Conservation (phyloP, 2,113 vertebrate genomes). For the Anolis sagrei region DNA sequence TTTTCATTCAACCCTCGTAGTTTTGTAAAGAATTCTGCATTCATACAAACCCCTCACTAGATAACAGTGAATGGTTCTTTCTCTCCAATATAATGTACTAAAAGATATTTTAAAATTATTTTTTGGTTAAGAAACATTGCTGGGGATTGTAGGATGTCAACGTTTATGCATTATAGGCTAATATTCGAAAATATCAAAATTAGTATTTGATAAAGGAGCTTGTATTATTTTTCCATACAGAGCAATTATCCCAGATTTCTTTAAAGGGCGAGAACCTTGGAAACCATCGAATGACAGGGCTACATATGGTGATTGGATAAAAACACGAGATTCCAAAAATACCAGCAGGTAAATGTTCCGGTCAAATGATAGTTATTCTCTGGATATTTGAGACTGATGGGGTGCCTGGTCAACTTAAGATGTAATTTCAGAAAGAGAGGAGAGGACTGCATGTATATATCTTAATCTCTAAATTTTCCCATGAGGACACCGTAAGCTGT, state of each 20-base stretch:
- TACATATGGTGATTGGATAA: conserved; percentile 78
- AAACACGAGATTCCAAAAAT: conserved; percentile 78
- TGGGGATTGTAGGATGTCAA: background rate
- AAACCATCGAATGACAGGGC: conserved; percentile 74
- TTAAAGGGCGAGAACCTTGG: conserved; percentile 79
- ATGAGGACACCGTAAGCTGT: background rate
- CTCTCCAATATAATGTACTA: too few relatives aligned
- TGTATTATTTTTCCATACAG: conserved; percentile 45
- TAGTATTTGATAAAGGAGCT: background rate
- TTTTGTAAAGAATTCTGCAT: too few relatives aligned
- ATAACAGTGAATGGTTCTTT: too few relatives aligned
- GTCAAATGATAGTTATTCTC: background rate
- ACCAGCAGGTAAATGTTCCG: conserved; percentile 74
- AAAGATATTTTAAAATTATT: too few relatives aligned
- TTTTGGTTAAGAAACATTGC: background rate
- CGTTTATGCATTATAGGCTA: background rate
- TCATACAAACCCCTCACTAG: too few relatives aligned
- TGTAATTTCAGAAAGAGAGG: background rate
- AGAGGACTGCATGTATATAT: too few relatives aligned
- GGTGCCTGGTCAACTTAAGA: background rate
- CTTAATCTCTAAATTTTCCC: background rate
- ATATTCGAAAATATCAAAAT: background rate
- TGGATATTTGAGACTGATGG: background rate
- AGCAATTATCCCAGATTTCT: conserved; percentile 83
- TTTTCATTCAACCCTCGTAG: too few relatives aligned